Evolutionary conservation across 2,888 invertebrate species (phyloP), one percentile per base, ranked within the genome.

Genomic region (Scotopteryx bipunctaria): DNA sequence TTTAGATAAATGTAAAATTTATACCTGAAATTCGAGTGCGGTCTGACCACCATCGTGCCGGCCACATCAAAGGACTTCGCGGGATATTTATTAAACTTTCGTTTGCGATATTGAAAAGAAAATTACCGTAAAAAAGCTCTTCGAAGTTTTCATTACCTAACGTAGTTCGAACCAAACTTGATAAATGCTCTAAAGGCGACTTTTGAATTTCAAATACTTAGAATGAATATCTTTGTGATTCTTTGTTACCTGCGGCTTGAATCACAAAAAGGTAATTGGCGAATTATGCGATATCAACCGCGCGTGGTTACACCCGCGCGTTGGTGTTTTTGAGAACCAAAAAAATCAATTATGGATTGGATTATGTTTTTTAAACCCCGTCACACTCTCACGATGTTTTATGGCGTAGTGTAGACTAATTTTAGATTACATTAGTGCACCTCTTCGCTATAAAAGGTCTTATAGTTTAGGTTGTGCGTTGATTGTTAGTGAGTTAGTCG

Each of bases 1-100:
- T 54, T 54, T 36, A 40, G 52, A 37, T 40, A 23, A 48, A 55
- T 53, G 43, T 45, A 44, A 45, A 50, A 55, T 53, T 59, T 36
- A 48, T 36, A 16, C 25, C 48, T 21, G 47, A 49, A 47, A 50
- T 50, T 61, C 57, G 57, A 59, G 50, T 61, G 61, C 48, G 62
- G 57, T 57, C 48, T 25, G 32, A 45, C 35, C 50, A 33, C 36
- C 52, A 15, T 47, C 46, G 43, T 46, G 44, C 57, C 31, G 62
- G 59, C 67, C 71, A 69, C 71, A 67, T 72, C 70, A 74, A 73
- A 69, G 59, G 61, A 61, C 59, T 66, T 61, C 40, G 51, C 57
- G 55, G 50, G 53, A 66, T 62, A 67, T 70, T 65, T 66, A 68
- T 64, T 57, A 67, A 67, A 64, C 57, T 67, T 61, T 59, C 50